phyloP scores from a whole-genome alignment of 1,140 invertebrate species.

The Odontomachus brunneus region DNA sequence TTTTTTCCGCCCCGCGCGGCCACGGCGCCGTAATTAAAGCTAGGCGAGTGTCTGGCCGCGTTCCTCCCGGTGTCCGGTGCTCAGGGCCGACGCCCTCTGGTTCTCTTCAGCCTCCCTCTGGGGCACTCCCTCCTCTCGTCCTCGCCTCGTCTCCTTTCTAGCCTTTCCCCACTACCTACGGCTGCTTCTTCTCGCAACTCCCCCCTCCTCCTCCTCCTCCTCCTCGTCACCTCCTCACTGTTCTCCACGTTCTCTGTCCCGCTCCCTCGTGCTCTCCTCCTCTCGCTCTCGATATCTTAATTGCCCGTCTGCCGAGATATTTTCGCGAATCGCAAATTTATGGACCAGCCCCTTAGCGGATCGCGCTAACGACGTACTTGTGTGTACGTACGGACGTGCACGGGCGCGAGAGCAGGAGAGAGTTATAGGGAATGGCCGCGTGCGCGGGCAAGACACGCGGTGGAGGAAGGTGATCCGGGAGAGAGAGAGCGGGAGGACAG shows the following conservation, averaged over 20 bases:
- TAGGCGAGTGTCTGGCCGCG: constrained; percentile 61
- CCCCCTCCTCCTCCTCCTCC: background rate
- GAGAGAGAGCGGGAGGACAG: constrained; percentile 41
- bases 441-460: constrained; percentile 30
- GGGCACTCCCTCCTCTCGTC: background rate
- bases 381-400: constrained; percentile 60
- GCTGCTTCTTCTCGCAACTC: background rate
- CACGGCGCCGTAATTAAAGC: constrained; percentile 77
- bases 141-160: constrained; percentile 3
- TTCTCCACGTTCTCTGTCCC: constrained; percentile 16
- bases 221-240: background rate
- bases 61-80: constrained; percentile 16
- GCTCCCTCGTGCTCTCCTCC: constrained; percentile 31
- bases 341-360: constrained; percentile 72
- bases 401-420: constrained; percentile 51
- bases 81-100: constrained; percentile 66
- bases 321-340: constrained; percentile 81
- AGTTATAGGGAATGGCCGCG: constrained; percentile 54
- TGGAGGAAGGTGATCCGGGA: constrained; percentile 21
- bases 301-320: constrained; percentile 78
- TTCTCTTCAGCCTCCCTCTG: constrained; percentile 54
- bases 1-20: constrained; percentile 70
- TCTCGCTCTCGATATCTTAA: constrained; percentile 78
- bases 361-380: constrained; percentile 73
- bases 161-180: background rate